These are phyloP conservation scores for Calycopis cecrops DNA, from an alignment of 1,140 invertebrate genomes.

Conservation along the genomic window DNA sequence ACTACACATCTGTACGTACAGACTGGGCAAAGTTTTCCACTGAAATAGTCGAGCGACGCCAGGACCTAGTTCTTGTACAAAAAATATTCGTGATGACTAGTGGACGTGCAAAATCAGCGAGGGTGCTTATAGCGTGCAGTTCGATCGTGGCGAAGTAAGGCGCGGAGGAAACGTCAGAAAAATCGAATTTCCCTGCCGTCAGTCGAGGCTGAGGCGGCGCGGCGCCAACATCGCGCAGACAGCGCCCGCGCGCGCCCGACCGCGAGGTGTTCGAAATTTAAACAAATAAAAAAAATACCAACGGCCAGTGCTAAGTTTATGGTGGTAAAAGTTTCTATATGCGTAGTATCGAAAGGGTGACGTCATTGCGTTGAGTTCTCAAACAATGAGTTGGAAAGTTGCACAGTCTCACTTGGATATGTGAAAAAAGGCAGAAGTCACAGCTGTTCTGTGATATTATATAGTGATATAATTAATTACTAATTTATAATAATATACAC, in stretches of 20 bases:
- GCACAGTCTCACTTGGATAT: conserved; percentile 5
- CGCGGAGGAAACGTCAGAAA: conserved; percentile 72
- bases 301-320: conserved; percentile 31
- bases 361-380: not conserved
- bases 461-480: too few relatives aligned
- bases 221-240: conserved; percentile 57
- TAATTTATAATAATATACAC: too few relatives aligned
- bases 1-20: too few relatives aligned
- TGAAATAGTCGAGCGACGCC: too few relatives aligned
- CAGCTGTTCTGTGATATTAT: conserved; percentile 4
- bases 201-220: conserved; percentile 68
- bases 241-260: conserved; percentile 59
- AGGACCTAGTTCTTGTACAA: conserved; percentile 10
- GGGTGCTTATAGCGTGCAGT: conserved; percentile 59
- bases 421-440: conserved; percentile 6
- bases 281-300: conserved; percentile 12
- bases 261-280: conserved; percentile 22
- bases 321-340: conserved; percentile 14
- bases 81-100: conserved; percentile 53
- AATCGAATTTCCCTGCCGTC: conserved; percentile 72
- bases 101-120: conserved; percentile 65
- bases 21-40: too few relatives aligned
- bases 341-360: conserved; percentile 14
- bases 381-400: not conserved
- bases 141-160: conserved; percentile 65